Base-by-base conservation (phyloP, 2,797 vertebrate species). In the Chanos chanos region DNA sequence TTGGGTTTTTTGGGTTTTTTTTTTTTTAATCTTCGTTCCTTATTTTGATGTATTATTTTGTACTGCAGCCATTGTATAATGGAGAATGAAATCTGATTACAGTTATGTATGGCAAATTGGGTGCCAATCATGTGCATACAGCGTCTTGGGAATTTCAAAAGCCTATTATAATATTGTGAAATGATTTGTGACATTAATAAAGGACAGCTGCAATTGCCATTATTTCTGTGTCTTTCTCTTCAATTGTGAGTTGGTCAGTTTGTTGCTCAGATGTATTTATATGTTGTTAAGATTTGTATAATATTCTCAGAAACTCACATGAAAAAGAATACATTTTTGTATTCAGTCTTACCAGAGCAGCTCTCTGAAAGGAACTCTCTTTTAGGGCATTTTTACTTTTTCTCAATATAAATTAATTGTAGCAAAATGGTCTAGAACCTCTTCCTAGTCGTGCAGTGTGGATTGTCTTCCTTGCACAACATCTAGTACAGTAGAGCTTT, bases 141-240 rank as follows among this genome's bases (percentile, higher is more conserved):
- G 61, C 68, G 12, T 77, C 48, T 60, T 73, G 66, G 53, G 66
- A 77, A 66, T 71, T 63, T 39, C 68, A 65, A 77, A 56, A 65
- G 64, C 24, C 44, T 70, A 68, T 60, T 74, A 61, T 74, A 75
- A 79, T 68, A 80, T 68, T 89, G 78, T 87, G 71, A 81, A 79
- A 76, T 83, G 31, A 79, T 74, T 60, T 86, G 82, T 89, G 77
- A 82, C 83, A 77, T 78, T 22, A 90, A 89, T 89, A 88, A 89
- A 89, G 71, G 64, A 79, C 61, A 70, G 74, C 64, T 80, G 39
- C 81, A 84, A 78, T 74, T 70, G 78, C 56, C 74, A 47, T 70
- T 25, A 45, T 27, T 64, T 74, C 54, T 75, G 66, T 63, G 75
- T 65, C 64, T 77, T 30, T 77, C 48, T 52, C 67, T 67, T 86